A percentile compares a stretch with the other conserved stretches of the same genome.
Conservation (phyloP, 2,888 invertebrate genomes). For the Serripes groenlandicus region DNA sequence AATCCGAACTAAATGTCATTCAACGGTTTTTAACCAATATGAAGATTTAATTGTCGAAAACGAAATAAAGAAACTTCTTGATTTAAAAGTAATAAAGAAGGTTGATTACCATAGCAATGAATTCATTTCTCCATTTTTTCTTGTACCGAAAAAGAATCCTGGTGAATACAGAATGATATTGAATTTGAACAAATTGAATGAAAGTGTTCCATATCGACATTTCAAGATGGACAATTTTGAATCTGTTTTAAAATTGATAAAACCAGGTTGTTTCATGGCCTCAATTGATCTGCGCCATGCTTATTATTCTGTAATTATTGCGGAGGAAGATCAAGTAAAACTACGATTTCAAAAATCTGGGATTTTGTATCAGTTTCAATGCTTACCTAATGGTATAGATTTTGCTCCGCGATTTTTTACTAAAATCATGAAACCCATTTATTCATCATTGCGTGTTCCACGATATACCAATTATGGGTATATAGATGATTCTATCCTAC, state of each 20-base stretch:
- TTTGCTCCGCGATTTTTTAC: conserved; percentile 57
- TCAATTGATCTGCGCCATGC: conserved; percentile 60
- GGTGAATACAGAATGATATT: conserved; percentile 54
- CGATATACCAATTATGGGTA: conserved; percentile 59
- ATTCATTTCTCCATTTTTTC: conserved; percentile 59
- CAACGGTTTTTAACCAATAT: no score
- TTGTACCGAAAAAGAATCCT: conserved; percentile 47
- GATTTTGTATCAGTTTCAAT: conserved; percentile 39
- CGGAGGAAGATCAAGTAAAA: conserved; percentile 41
- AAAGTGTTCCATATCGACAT: conserved; percentile 58
- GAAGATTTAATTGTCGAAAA: conserved; percentile 1
- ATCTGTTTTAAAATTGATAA: conserved; percentile 47
- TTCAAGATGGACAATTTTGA: no score
- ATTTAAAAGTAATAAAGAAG: conserved; percentile 27
- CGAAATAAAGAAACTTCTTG: conserved; percentile 13
- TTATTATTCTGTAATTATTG: conserved; percentile 63
- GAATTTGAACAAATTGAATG: conserved; percentile 56
- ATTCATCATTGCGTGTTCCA: conserved; percentile 40
- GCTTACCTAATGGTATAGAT: conserved; percentile 59
- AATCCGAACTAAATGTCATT: conserved; percentile 71
- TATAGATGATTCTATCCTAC: conserved; percentile 63
- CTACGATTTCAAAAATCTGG: conserved; percentile 48
- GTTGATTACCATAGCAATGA: conserved; percentile 5
- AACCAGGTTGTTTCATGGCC: conserved; percentile 57
- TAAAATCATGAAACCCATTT: conserved; percentile 63